Evolutionary conservation across 2,113 vertebrate genomes (phyloP).

Genomic region (Tricholaema leucomelas): DNA sequence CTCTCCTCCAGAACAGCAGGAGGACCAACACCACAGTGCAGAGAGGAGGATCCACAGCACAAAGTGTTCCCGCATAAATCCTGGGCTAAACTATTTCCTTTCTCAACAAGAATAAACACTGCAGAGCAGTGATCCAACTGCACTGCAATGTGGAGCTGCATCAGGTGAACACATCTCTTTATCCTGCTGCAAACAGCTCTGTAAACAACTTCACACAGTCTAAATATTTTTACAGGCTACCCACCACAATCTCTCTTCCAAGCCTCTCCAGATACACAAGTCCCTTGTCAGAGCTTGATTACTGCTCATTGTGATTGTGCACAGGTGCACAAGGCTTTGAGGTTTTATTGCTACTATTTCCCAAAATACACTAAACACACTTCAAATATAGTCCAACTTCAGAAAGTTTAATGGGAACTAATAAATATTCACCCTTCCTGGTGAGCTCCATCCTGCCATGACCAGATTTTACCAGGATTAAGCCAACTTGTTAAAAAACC

Average conservation of each 20-base stretch:
- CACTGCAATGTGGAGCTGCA: background rate
- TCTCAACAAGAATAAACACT: constrained; percentile 33
- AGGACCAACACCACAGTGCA: background rate
- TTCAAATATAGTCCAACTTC: background rate
- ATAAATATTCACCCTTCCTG: background rate
- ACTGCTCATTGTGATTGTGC: background rate
- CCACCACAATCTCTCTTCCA: background rate
- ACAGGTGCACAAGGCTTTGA: background rate
- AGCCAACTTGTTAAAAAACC: background rate
- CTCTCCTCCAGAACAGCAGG: background rate
- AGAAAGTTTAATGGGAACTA: background rate
- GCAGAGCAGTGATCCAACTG: background rate
- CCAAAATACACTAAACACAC: background rate
- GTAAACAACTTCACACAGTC: background rate
- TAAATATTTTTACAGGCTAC: constrained; percentile 32
- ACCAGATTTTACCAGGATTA: background rate
- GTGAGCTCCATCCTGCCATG: background rate
- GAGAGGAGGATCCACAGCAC: background rate
- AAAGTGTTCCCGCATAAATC: constrained; percentile 9
- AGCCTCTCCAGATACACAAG: background rate
- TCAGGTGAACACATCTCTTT: constrained; percentile 11
- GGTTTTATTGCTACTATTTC: background rate
- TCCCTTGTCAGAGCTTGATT: background rate
- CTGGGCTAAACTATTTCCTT: background rate
- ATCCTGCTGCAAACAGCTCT: background rate